Conservation (phyloP, 2,113 vertebrate species). For the Sceloporus tristichus region DNA sequence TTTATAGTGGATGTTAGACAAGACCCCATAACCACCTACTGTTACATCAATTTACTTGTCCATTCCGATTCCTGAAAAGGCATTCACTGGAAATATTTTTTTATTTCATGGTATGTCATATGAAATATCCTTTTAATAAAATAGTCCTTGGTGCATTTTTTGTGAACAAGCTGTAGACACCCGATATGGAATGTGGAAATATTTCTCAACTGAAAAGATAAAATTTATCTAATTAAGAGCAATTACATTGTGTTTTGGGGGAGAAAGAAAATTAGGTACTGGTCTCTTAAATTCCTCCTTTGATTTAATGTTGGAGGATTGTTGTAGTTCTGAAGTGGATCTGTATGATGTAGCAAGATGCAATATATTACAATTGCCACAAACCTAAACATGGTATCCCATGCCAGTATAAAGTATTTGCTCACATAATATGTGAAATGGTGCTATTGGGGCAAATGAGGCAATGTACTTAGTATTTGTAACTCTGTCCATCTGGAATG, state of each 20-base stretch:
- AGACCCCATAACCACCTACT: not conserved
- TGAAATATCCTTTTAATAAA: constrained; percentile 34
- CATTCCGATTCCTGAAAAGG: not conserved
- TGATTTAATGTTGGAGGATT: not conserved
- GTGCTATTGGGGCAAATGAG: not conserved
- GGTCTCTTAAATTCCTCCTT: not conserved
- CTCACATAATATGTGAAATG: not conserved
- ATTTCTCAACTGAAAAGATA: not conserved
- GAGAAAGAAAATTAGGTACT: not conserved
- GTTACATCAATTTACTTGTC: constrained; percentile 35
- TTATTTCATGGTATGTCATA: constrained; percentile 28
- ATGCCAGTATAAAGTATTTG: not conserved
- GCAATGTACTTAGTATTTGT: not conserved
- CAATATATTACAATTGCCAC: no score
- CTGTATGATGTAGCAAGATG: no score
- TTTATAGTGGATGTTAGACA: constrained; percentile 2
- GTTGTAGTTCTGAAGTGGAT: not conserved
- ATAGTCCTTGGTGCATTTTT: not conserved
- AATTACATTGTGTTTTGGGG: no score
- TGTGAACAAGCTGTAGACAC: not conserved
- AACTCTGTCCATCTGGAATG: not conserved
- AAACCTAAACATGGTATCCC: not conserved
- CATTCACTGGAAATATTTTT: constrained; percentile 35
- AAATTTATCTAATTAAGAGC: not conserved
- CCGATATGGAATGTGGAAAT: not conserved